Evolutionary conservation across 2,797 vertebrate species (phyloP).

Genomic region (Acrocephalus scirpaceus): DNA sequence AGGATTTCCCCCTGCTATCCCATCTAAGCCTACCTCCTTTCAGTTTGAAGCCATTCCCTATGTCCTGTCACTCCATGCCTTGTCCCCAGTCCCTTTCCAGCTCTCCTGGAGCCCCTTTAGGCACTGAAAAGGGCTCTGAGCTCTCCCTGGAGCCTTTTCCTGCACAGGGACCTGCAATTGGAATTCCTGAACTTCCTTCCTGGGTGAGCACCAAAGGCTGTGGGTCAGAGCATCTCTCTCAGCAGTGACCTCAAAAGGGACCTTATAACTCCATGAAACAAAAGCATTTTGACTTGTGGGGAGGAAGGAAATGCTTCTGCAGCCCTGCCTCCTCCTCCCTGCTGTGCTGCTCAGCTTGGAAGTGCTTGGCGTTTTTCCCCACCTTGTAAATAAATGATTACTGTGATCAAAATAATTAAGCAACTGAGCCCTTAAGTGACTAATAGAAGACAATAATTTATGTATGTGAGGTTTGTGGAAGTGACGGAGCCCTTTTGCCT

Average conservation of each 20-base stretch:
- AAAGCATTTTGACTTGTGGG: background rate
- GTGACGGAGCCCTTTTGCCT: slow-evolving; percentile 9
- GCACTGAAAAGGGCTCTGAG: background rate
- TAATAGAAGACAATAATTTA: slow-evolving; percentile 22
- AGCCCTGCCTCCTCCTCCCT: slow-evolving; percentile 1
- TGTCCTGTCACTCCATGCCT: background rate
- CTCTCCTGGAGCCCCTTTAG: background rate
- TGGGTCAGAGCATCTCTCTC: background rate
- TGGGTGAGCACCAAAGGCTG: background rate
- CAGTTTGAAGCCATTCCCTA: background rate
- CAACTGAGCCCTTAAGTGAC: slow-evolving; percentile 44
- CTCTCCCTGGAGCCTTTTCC: background rate
- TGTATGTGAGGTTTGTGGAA: slow-evolving; percentile 34
- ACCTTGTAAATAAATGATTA: slow-evolving; percentile 67
- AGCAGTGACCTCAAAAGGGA: background rate
- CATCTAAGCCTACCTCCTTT: background rate
- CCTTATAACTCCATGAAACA: background rate
- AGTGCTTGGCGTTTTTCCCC: slow-evolving; percentile 47
- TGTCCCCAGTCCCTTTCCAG: no score
- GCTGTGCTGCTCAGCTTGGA: slow-evolving; percentile 6
- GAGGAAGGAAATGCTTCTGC: background rate
- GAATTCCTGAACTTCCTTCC: background rate
- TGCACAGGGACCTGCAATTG: background rate
- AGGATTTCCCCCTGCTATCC: background rate
- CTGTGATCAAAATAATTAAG: slow-evolving; percentile 70